Percentiles rank a stretch among this genome's conserved stretches.
Evolutionary conservation across 1,140 invertebrate genomes (phyloP).

Genomic region (Calosoma granatense): DNA sequence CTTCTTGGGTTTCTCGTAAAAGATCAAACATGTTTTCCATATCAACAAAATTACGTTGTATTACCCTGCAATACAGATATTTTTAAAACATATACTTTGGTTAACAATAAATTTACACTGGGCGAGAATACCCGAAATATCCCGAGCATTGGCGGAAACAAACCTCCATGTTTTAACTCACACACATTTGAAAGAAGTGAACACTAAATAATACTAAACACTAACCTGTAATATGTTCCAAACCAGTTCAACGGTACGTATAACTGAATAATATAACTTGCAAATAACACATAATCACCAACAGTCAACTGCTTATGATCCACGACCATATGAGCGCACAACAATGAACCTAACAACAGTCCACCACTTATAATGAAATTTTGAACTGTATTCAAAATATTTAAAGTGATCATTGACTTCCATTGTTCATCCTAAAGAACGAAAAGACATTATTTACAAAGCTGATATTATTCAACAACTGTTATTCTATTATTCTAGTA

Average conservation of each 20-base stretch:
- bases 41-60: constrained; percentile 95
- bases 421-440: constrained; percentile 75
- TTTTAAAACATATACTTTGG: constrained; percentile 7
- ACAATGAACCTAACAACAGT: constrained; percentile 72
- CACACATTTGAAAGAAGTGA: too few species aligned
- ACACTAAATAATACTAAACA: too few species aligned
- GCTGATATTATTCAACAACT: too few species aligned
- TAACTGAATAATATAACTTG: constrained; percentile 91
- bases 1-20: constrained; percentile 74
- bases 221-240: constrained; percentile 92
- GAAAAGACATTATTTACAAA: too few species aligned
- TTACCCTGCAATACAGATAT: constrained; percentile 52
- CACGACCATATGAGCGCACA: constrained; percentile 77
- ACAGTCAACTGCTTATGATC: constrained; percentile 60
- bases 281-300: constrained; percentile 92
- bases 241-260: constrained; percentile 95
- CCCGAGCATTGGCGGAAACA: background rate
- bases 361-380: constrained; percentile 83
- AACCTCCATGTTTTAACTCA: constrained; percentile 5
- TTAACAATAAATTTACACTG: constrained; percentile 7
- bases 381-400: constrained; percentile 81
- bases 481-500: too few species aligned
- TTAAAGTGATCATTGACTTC: constrained; percentile 71
- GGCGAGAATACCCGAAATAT: too few species aligned
- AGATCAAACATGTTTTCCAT: constrained; percentile 99